These are phyloP conservation scores for Agrochola circellaris DNA, from an alignment of 2,888 invertebrate species.

Conservation along the genomic window DNA sequence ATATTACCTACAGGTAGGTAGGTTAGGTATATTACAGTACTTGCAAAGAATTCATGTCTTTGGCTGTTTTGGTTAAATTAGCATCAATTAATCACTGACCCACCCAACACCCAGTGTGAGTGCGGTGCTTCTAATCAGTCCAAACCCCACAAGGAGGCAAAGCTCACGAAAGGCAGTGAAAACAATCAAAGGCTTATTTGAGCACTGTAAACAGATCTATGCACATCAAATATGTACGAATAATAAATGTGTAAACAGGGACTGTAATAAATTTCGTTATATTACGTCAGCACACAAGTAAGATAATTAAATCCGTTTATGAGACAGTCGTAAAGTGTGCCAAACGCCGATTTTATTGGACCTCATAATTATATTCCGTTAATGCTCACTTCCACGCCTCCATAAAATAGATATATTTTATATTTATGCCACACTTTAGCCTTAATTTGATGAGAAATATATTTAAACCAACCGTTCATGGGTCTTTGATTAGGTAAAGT, in stretches of 20 bases:
- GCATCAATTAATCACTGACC: too few species aligned
- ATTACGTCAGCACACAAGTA: conserved; percentile 56
- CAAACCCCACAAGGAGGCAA: neutral
- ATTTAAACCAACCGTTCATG: conserved; percentile 6
- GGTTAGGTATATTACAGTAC: neutral
- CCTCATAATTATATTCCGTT: conserved; percentile 67
- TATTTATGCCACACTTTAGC: conserved; percentile 42
- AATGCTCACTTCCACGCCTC: conserved; percentile 57
- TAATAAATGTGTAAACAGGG: conserved; percentile 54
- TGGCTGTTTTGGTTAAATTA: conserved; percentile 44
- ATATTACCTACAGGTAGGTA: neutral
- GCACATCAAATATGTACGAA: conserved; percentile 46
- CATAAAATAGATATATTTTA: conserved; percentile 58
- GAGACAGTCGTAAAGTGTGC: conserved; percentile 65
- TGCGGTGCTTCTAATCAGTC: too few species aligned
- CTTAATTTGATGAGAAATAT: conserved; percentile 49
- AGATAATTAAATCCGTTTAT: conserved; percentile 67
- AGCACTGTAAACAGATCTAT: conserved; percentile 32
- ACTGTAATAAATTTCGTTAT: conserved; percentile 56
- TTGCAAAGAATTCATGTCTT: conserved; percentile 21
- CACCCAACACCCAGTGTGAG: too few species aligned
- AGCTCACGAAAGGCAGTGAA: neutral
- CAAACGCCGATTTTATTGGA: conserved; percentile 62
- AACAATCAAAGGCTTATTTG: conserved; percentile 35
- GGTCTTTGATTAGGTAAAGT: neutral